Base-by-base conservation (phyloP, 2,113 vertebrate species). In the Etheostoma spectabile region DNA sequence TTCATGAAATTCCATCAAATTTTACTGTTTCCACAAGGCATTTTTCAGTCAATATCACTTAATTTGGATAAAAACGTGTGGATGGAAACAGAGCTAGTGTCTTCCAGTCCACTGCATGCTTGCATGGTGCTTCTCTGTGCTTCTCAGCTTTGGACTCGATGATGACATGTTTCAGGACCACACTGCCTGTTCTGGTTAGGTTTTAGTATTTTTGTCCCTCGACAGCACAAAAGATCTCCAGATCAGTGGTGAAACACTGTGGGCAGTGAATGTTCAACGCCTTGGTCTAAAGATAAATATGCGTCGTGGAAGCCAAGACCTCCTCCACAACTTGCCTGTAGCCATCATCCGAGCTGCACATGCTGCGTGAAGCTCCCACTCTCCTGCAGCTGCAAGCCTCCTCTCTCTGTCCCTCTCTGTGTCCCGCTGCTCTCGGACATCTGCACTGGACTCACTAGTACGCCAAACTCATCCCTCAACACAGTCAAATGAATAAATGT, bases 271-370 rank as follows among this genome's bases (percentile, higher is more conserved):
- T 71, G 66, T 65, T 82, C 30, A 59, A 51, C 65, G 60, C 66
- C 30, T 21, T 21, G 66, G 27, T 70, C 80, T 82, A 77, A 82
- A 82, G 66, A 82, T 82, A 71, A 69, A 55, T 57, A 42, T 71
- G 59, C 12, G 69, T 42, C 22, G 57, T 57, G 51, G 66, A 27
- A 77, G 73, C 62, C 73, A 66, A 77, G 57, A 65, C 49, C 66
- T 70, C 80, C 80, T 51, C 80, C 80, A 82, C 80, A 71, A 45
- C 16, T 57, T 42, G 66, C 80, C 80, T 46, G 38, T 27, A 56
- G 80, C 66, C 65, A 38, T 56, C 8, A 71, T 73, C 51, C 8
- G 0, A 55, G 48, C 38, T 33, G 53, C 56, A 6, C 49, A 19
- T 1, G 1, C 46, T 8, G 27, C 13, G 14, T 11, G 42, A 7